phyloP scores from a whole-genome alignment of 2,113 vertebrate genomes.

The Prunella fulvescens region DNA sequence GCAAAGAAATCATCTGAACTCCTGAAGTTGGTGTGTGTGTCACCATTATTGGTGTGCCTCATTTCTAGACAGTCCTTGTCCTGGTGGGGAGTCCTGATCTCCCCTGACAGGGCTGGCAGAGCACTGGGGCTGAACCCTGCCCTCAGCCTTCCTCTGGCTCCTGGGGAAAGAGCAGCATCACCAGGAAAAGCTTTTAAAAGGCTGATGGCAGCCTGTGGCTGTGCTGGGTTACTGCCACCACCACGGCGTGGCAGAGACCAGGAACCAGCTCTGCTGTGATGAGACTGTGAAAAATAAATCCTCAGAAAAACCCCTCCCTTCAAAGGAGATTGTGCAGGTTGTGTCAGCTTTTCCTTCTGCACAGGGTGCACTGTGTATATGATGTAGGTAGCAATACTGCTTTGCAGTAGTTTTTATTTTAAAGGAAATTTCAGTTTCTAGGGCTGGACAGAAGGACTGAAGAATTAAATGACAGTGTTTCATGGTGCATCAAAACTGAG shows the following conservation, averaged over 20 bases:
- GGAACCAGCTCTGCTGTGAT: background rate
- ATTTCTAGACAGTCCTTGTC: background rate
- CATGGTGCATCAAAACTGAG: background rate
- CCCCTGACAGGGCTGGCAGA: background rate
- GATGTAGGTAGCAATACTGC: background rate
- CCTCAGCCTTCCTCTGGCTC: background rate
- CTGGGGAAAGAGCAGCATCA: background rate
- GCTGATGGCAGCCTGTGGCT: background rate
- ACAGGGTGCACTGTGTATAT: accelerated
- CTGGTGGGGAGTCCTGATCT: background rate
- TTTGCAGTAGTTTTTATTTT: background rate
- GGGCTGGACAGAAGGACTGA: background rate
- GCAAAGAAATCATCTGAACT: background rate
- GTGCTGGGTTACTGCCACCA: background rate
- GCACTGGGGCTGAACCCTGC: background rate
- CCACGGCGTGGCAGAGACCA: accelerated
- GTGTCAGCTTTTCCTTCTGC: background rate
- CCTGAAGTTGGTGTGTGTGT: background rate
- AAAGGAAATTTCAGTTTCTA: background rate
- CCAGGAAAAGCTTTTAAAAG: background rate
- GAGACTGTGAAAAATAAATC: background rate
- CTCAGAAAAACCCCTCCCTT: background rate
- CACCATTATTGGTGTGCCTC: background rate
- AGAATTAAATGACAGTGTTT: accelerated
- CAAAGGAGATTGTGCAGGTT: background rate